Evolutionary conservation across 2,797 vertebrate genomes (phyloP).

Genomic region (Champsocephalus esox): DNA sequence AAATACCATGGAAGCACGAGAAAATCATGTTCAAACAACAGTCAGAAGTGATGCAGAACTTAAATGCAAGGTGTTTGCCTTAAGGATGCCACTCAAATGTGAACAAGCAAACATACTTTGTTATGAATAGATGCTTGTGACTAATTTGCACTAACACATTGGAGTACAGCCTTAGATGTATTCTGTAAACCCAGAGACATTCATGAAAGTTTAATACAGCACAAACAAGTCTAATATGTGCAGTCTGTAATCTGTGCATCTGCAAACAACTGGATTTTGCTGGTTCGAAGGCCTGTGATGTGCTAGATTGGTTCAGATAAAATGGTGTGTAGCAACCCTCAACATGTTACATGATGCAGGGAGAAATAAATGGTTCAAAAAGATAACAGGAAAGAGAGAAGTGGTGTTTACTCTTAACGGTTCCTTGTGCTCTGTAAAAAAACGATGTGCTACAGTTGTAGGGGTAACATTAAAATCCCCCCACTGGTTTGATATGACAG

Average conservation of each 20-base stretch:
- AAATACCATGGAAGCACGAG: constrained; percentile 12
- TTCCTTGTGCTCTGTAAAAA: constrained; percentile 17
- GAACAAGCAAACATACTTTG: constrained; percentile 43
- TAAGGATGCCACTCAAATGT: constrained; percentile 47
- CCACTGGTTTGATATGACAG: constrained; percentile 48
- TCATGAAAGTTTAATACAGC: constrained; percentile 25
- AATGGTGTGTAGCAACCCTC: not conserved
- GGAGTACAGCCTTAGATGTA: constrained; percentile 28
- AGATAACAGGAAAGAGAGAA: constrained; percentile 19
- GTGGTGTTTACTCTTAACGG: not conserved
- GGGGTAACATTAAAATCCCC: constrained; percentile 27
- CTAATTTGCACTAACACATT: constrained; percentile 72
- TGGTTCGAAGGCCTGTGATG: constrained; percentile 52
- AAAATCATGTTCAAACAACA: constrained; percentile 10
- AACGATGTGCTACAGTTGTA: constrained; percentile 25
- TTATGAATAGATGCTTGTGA: constrained; percentile 16
- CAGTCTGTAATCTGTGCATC: constrained; percentile 14
- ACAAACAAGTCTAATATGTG: not conserved
- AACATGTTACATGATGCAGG: not conserved
- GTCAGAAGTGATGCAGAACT: constrained; percentile 12
- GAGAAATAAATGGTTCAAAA: not conserved
- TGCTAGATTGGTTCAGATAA: constrained; percentile 27
- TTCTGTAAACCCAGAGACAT: constrained; percentile 34
- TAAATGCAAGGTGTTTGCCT: constrained; percentile 9
- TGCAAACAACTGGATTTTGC: constrained; percentile 55